phyloP scores from a whole-genome alignment of 2,888 invertebrate species.

The Scelioninae gen. 2 region DNA sequence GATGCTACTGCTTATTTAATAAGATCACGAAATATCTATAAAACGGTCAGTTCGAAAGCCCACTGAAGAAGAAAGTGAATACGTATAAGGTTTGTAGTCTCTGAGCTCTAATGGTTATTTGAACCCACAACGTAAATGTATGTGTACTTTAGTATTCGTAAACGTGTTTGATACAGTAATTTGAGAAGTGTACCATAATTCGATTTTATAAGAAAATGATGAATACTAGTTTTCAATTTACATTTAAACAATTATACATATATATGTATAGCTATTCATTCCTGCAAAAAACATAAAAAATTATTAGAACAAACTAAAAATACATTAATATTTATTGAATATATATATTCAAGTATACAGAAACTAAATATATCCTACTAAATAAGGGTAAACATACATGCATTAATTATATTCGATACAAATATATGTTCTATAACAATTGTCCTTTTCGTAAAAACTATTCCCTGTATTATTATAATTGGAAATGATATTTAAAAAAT shows the following conservation, averaged over 20 bases:
- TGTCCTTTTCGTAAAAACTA: too few relatives aligned
- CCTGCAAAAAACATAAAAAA: too few relatives aligned
- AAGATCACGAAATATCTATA: constrained; percentile 10
- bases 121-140: constrained; percentile 12
- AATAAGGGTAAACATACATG: too few relatives aligned
- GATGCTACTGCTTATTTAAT: too few relatives aligned
- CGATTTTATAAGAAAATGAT: not conserved
- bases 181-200: constrained; percentile 19
- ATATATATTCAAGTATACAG: too few relatives aligned
- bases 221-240: not conserved
- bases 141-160: constrained; percentile 9
- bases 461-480: too few relatives aligned
- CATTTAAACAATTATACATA: not conserved
- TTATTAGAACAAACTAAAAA: not conserved
- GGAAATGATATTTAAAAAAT: too few relatives aligned
- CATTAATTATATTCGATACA: too few relatives aligned
- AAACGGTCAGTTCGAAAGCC: constrained; percentile 23
- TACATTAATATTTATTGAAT: too few relatives aligned
- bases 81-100: constrained; percentile 44
- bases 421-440: too few relatives aligned
- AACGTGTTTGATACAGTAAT: constrained; percentile 45
- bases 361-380: too few relatives aligned
- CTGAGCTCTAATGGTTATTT: constrained; percentile 48
- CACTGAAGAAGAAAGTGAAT: constrained; percentile 49
- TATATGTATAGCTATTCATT: too few relatives aligned